A percentile compares a stretch with the other conserved stretches of the same genome.
These are phyloP conservation scores for Gymnosoma rotundatum DNA, from an alignment of 2,888 invertebrate species.

Conservation along the genomic window DNA sequence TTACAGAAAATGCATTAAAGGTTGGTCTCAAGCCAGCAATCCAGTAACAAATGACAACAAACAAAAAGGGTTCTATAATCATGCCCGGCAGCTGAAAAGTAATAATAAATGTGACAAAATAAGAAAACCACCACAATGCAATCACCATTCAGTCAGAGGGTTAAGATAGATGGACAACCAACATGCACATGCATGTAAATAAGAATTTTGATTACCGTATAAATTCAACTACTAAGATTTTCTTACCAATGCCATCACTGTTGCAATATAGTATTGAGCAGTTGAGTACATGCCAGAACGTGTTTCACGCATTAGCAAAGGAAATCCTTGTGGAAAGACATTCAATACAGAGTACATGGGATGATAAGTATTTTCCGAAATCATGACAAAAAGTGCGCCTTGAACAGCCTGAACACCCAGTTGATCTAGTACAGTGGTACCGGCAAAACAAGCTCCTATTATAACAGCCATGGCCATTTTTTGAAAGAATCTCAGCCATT, in stretches of 20 bases:
- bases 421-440: slow-evolving; percentile 88
- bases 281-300: slow-evolving; percentile 92
- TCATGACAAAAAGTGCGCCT: slow-evolving; percentile 93
- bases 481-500: slow-evolving; percentile 89
- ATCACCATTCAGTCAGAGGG: slow-evolving; percentile 7
- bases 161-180: background rate
- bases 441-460: slow-evolving; percentile 92
- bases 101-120: slow-evolving; percentile 1
- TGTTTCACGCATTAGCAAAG: slow-evolving; percentile 91
- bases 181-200: background rate
- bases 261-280: slow-evolving; percentile 90
- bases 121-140: slow-evolving; percentile 2
- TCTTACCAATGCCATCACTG: slow-evolving; percentile 90
- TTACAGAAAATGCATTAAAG: slow-evolving; percentile 87
- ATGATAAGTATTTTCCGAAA: slow-evolving; percentile 94
- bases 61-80: slow-evolving; percentile 91
- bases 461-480: slow-evolving; percentile 90
- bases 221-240: slow-evolving; percentile 40
- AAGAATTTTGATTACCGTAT: too few species aligned
- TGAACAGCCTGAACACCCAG: slow-evolving; percentile 93
- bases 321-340: slow-evolving; percentile 90
- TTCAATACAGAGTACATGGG: slow-evolving; percentile 95
- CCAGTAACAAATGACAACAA: slow-evolving; percentile 93
- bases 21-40: slow-evolving; percentile 90
- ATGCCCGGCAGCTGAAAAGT: slow-evolving; percentile 89